Evolutionary conservation across 2,888 invertebrate species (phyloP), one percentile per base, ranked within the genome.

Genomic region (Xylophagus ater): DNA sequence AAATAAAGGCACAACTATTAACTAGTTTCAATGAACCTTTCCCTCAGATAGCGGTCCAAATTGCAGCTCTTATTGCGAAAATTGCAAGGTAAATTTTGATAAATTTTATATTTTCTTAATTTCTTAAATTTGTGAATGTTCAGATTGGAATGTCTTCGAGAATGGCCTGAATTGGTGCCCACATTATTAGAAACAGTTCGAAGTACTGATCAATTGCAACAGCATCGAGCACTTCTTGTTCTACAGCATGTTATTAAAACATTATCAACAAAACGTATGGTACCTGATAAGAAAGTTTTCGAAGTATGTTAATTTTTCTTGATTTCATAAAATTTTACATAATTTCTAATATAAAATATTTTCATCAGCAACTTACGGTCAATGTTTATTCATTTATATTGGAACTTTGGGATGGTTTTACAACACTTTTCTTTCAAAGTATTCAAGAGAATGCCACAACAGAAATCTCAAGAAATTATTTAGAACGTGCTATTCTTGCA

Each of bases 231-330:
- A 0, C 65, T 94, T 41, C 66, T 93, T 25, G 80, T 81, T 21
- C 72, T 94, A 46, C 83, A 90, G 59, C 89, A 93, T 61, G 87
- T 93, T 10, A 76, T 90, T 17, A 94, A 94, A 62, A 78, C 84
- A 3, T 67, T 94, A 46, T 80, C 90, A 18, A 85, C 92, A 0
- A 90, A 89, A 58, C 68, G 92, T 42, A 70, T 93, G 15, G 68
- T 77, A 45, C 76, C 78, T 2, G 92, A 93, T 59, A 70, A 78
- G 48, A 75, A 75, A 48, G 69, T 84, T 44, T 94, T 93, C 65
- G 70, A 74, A 58, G 76, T 69, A 48, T 38, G 34, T 40, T 12
- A n/a, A n/a, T n/a, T n/a, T n/a, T n/a, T n/a, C n/a, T n/a, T n/a
- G n/a, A n/a, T n/a, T n/a, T n/a, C n/a, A n/a, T n/a, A n/a, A n/a